Conservation (phyloP, 2,888 invertebrate genomes). For the Danaus chrysippus region DNA sequence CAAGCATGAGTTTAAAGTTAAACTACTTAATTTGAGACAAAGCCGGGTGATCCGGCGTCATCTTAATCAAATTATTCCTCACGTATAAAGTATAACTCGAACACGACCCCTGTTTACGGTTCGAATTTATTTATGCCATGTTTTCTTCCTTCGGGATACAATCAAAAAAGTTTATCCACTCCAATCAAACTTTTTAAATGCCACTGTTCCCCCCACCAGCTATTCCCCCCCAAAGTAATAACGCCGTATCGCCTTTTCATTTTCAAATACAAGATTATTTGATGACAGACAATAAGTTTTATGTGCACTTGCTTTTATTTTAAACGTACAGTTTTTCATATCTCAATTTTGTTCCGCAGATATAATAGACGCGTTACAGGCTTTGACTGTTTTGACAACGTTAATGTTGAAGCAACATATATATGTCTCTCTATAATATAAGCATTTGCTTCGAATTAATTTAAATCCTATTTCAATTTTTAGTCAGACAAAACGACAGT, state of each 20-base stretch:
- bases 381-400: too few species aligned
- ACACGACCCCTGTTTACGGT: constrained; percentile 28
- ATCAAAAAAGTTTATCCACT: constrained; percentile 65
- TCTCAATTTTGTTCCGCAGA: background rate
- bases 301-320: constrained; percentile 25
- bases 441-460: too few species aligned
- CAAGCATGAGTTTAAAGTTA: too few species aligned
- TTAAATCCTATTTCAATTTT: too few species aligned
- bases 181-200: constrained; percentile 76
- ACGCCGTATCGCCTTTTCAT: constrained; percentile 61
- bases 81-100: constrained; percentile 12
- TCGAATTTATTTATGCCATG: constrained; percentile 54
- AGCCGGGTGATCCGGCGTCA: too few species aligned
- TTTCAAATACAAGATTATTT: constrained; percentile 58
- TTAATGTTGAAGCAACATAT: too few species aligned
- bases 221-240: constrained; percentile 44
- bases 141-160: constrained; percentile 66
- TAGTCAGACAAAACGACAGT: too few species aligned
- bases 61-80: too few species aligned
- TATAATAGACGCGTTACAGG: too few species aligned
- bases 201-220: constrained; percentile 40
- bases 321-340: constrained; percentile 11
- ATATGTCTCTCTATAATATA: too few species aligned
- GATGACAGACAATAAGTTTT: constrained; percentile 46
- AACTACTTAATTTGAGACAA: too few species aligned